These are phyloP conservation scores for Ephestia elutella DNA, from an alignment of 1,140 invertebrate species.

Conservation along the genomic window DNA sequence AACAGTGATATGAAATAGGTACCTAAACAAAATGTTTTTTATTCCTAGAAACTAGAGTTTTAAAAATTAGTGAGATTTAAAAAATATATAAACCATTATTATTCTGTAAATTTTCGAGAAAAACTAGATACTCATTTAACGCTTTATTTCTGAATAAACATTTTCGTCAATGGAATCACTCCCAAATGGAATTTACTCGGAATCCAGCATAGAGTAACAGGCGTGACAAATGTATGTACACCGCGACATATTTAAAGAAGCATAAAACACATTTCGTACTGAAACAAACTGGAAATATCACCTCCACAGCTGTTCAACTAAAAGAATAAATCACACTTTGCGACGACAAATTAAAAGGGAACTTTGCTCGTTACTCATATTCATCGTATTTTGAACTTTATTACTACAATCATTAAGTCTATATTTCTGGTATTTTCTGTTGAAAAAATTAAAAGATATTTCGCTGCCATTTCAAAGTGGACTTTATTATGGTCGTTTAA, in stretches of 20 bases:
- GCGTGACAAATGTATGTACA: background rate
- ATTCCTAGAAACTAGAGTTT: too few species aligned
- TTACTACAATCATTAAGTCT: background rate
- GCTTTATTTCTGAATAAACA: too few species aligned
- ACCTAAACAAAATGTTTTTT: too few species aligned
- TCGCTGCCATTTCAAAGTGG: background rate
- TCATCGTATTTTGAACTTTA: background rate
- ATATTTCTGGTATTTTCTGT: background rate
- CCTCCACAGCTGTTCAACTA: constrained; percentile 1
- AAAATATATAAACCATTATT: too few species aligned
- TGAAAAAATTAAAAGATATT: background rate
- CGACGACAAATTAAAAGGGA: constrained; percentile 3
- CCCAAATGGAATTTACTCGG: too few species aligned
- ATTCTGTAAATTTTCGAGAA: too few species aligned
- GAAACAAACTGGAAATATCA: background rate
- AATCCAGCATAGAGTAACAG: too few species aligned
- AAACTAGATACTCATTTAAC: too few species aligned
- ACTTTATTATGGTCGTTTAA: background rate
- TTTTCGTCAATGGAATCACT: too few species aligned
- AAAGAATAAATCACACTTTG: constrained; percentile 2
- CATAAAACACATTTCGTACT: background rate
- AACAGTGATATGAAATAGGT: too few species aligned
- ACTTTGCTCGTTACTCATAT: background rate
- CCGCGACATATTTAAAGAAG: background rate
- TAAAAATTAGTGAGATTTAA: too few species aligned